phyloP scores from a whole-genome alignment of 2,113 vertebrate genomes.

The Oncorhynchus kisutch region DNA sequence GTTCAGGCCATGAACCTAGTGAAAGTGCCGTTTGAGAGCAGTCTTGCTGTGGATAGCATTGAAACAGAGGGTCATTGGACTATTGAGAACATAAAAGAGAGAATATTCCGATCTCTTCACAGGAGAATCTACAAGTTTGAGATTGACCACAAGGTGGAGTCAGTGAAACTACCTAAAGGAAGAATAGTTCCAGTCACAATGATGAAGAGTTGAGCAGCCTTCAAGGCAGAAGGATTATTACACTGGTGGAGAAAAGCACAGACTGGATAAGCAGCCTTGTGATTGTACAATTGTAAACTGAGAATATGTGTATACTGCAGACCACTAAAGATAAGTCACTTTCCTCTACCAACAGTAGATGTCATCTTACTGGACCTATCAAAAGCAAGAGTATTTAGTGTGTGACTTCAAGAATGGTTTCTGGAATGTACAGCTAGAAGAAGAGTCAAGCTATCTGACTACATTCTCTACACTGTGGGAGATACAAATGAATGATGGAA shows the following conservation, averaged over 20 bases:
- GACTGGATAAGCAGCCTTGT: conserved; percentile 21
- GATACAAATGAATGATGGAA: background rate
- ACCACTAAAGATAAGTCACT: conserved; percentile 18
- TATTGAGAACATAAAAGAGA: background rate
- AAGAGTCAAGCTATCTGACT: conserved; percentile 20
- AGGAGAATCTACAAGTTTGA: conserved; percentile 29
- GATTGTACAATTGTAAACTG: conserved; percentile 1
- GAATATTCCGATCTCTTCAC: conserved; percentile 30
- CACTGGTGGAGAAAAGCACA: conserved; percentile 15
- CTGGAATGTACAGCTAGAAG: conserved; percentile 23
- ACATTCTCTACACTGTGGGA: conserved; percentile 1
- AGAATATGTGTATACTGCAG: conserved; percentile 16
- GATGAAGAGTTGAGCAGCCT: conserved; percentile 20
- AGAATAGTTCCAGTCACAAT: background rate
- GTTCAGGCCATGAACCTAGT: too few relatives aligned
- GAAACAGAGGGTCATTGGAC: background rate
- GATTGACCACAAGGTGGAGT: conserved; percentile 9
- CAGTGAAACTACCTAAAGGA: conserved; percentile 28
- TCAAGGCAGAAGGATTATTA: conserved; percentile 16
- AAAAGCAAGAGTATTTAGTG: conserved; percentile 25
- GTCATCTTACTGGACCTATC: conserved; percentile 20
- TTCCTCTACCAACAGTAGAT: conserved; percentile 15
- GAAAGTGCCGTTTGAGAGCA: too few relatives aligned
- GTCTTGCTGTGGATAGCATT: too few relatives aligned
- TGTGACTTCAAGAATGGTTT: conserved; percentile 39